Evolutionary conservation across 2,888 invertebrate species (phyloP).

Genomic region (Harmothoe impar): DNA sequence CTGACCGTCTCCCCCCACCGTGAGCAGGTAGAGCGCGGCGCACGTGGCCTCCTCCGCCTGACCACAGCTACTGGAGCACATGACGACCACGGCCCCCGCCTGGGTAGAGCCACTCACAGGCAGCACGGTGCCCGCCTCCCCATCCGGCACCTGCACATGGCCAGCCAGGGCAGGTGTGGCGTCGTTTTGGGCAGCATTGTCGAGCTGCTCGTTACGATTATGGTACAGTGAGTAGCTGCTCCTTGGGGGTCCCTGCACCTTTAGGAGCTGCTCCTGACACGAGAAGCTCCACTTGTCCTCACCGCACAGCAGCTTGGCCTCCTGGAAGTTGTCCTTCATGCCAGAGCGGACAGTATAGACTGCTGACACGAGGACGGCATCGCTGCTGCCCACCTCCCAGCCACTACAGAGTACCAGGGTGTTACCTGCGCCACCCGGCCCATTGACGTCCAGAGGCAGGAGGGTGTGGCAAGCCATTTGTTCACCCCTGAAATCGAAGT

Average conservation of each 20-base stretch:
- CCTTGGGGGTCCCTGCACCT: slow-evolving; percentile 68
- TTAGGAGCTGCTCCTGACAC: slow-evolving; percentile 66
- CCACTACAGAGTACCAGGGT: slow-evolving; percentile 74
- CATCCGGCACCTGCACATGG: slow-evolving; percentile 70
- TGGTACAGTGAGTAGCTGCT: slow-evolving; percentile 73
- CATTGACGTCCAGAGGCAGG: slow-evolving; percentile 58
- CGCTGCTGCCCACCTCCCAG: slow-evolving; percentile 60
- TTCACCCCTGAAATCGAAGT: too few relatives aligned
- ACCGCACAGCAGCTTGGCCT: slow-evolving; percentile 70
- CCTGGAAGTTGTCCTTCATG: slow-evolving; percentile 71
- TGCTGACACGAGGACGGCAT: slow-evolving; percentile 64
- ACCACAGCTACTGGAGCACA: slow-evolving; percentile 76
- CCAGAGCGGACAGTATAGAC: slow-evolving; percentile 73
- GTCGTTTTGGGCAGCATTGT: neutral
- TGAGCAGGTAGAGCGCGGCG: slow-evolving; percentile 72
- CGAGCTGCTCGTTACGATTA: slow-evolving; percentile 69
- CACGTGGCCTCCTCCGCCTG: slow-evolving; percentile 71
- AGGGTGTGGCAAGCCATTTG: too few relatives aligned
- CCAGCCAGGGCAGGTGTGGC: neutral
- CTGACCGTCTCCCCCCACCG: slow-evolving; percentile 65
- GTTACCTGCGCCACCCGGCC: slow-evolving; percentile 69
- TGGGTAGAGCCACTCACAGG: slow-evolving; percentile 65
- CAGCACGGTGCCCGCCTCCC: slow-evolving; percentile 64
- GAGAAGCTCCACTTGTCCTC: slow-evolving; percentile 73
- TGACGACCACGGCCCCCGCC: slow-evolving; percentile 69